phyloP scores from a whole-genome alignment of 2,113 vertebrate genomes.

The Peromyscus californicus region DNA sequence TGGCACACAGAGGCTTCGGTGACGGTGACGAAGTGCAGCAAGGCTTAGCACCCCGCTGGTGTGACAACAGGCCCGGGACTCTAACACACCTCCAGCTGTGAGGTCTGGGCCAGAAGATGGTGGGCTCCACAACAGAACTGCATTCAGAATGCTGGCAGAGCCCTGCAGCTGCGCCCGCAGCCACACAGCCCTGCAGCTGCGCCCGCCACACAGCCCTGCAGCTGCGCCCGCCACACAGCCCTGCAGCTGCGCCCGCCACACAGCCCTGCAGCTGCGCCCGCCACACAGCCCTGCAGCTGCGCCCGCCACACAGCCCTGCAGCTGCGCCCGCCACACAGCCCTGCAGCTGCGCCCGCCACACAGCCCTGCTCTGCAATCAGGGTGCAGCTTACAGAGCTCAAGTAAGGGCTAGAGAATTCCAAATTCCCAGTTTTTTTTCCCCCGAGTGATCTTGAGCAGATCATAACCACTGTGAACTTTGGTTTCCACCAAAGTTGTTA shows the following conservation, averaged over 20 bases:
- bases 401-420: background rate
- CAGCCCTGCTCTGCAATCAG: background rate
- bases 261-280: background rate
- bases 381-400: background rate
- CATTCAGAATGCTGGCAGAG: background rate
- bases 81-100: background rate
- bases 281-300: background rate
- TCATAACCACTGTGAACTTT: background rate
- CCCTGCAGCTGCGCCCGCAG: background rate
- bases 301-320: no score
- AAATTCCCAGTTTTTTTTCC: background rate
- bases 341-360: background rate
- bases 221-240: background rate
- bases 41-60: background rate
- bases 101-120: background rate
- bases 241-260: no score
- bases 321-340: no score
- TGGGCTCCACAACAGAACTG: no score
- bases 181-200: background rate
- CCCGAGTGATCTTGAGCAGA: background rate
- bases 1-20: background rate
- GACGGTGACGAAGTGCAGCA: background rate
- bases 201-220: no score
- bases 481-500: background rate
- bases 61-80: background rate